phyloP scores from a whole-genome alignment of 2,113 vertebrate genomes.

The Microcebus murinus region DNA sequence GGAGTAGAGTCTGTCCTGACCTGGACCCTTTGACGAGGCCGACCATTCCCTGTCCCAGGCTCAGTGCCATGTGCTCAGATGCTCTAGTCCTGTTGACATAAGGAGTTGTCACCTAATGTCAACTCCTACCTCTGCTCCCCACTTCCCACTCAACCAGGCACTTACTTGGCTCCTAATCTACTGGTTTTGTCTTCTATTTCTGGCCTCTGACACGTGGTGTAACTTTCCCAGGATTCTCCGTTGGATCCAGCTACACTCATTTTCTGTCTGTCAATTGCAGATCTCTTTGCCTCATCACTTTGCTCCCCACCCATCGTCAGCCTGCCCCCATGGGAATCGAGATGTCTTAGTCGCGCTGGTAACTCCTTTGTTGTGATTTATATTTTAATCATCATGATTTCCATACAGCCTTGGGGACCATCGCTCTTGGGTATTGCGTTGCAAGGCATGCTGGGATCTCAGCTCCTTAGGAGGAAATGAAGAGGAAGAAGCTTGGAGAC shows the following conservation, averaged over 20 bases:
- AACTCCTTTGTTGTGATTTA: background rate
- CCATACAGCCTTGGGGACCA: background rate
- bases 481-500: background rate
- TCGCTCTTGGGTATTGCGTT: background rate
- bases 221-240: background rate
- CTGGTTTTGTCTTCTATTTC: background rate
- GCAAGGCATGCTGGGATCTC: background rate
- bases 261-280: background rate
- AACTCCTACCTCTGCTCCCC: background rate
- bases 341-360: background rate
- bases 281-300: background rate
- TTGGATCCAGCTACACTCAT: background rate
- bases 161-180: background rate
- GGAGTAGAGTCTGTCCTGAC: background rate
- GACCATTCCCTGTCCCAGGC: background rate
- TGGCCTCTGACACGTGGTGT: background rate
- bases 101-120: background rate
- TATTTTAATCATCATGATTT: background rate
- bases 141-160: background rate
- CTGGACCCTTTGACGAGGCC: fast-evolving
- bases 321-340: fast-evolving
- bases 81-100: background rate
- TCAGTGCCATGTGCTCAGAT: fast-evolving
- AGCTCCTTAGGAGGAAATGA: background rate
- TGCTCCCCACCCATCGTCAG: too few species aligned